These are phyloP conservation scores for Zygogramma bicolorata DNA, from an alignment of 2,888 invertebrate species.

Conservation along the genomic window DNA sequence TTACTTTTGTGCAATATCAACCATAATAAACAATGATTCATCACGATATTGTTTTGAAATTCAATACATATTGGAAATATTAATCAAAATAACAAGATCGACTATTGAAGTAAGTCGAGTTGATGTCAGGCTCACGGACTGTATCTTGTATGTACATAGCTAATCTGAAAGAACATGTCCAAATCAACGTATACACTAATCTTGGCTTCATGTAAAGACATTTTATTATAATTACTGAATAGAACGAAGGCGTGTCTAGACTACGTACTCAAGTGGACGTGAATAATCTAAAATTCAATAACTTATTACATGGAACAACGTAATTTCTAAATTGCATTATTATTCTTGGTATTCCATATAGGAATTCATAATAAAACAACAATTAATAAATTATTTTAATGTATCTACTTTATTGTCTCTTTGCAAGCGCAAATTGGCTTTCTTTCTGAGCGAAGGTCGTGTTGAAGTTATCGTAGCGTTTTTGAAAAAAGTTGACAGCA, in stretches of 20 bases:
- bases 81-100: no score
- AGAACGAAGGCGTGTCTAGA: slow-evolving; percentile 35
- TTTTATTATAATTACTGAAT: slow-evolving; percentile 25
- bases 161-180: neutral
- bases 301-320: slow-evolving; percentile 30
- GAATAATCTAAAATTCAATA: slow-evolving; percentile 28
- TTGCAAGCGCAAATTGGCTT: slow-evolving; percentile 5
- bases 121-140: neutral
- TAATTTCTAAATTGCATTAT: slow-evolving; percentile 35
- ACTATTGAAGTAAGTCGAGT: neutral
- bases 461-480: neutral
- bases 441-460: slow-evolving; percentile 1
- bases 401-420: slow-evolving; percentile 30
- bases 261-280: slow-evolving; percentile 17
- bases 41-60: no score
- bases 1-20: no score
- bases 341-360: slow-evolving; percentile 31
- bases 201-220: neutral
- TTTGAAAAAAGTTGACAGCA: neutral
- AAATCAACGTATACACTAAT: slow-evolving; percentile 3
- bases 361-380: slow-evolving; percentile 38
- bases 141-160: neutral
- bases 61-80: no score
- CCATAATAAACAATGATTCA: no score
- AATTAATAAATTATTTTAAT: slow-evolving; percentile 40